phyloP scores from a whole-genome alignment of 1,140 invertebrate genomes.

The Trichonephila clavipes region DNA sequence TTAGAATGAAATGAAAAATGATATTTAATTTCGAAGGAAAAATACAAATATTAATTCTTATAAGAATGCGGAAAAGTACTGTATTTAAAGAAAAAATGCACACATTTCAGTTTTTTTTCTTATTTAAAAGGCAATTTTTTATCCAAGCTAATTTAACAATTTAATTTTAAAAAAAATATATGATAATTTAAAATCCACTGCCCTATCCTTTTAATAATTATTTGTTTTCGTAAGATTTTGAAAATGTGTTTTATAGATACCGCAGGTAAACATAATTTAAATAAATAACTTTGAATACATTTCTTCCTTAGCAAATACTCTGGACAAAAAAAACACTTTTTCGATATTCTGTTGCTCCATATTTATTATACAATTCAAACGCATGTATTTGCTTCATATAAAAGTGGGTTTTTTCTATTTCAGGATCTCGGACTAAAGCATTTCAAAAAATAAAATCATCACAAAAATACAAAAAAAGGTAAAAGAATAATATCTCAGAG shows the following conservation, averaged over 20 bases:
- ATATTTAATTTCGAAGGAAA: too few species aligned
- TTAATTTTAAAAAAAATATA: too few species aligned
- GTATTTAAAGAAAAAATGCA: too few species aligned
- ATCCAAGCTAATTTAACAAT: too few species aligned
- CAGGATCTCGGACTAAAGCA: neutral
- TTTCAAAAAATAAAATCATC: conserved; percentile 36
- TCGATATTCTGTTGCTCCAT: neutral
- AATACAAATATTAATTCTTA: too few species aligned
- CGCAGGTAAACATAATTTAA: neutral
- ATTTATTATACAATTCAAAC: neutral
- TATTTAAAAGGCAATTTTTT: too few species aligned
- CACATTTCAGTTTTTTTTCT: too few species aligned
- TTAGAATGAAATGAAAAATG: too few species aligned
- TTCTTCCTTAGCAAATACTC: neutral
- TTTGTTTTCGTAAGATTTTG: neutral
- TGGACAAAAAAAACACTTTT: neutral
- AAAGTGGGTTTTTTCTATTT: neutral
- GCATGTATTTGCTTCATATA: neutral
- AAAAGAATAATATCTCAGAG: neutral
- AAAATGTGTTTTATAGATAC: neutral
- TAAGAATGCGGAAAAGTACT: too few species aligned
- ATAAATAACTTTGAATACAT: neutral
- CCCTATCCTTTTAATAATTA: neutral
- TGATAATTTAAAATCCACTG: too few species aligned
- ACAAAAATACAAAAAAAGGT: neutral